Evolutionary conservation across 2,888 invertebrate species (phyloP), one percentile per base, ranked within the genome.

Genomic region (Agrochola lychnidis): DNA sequence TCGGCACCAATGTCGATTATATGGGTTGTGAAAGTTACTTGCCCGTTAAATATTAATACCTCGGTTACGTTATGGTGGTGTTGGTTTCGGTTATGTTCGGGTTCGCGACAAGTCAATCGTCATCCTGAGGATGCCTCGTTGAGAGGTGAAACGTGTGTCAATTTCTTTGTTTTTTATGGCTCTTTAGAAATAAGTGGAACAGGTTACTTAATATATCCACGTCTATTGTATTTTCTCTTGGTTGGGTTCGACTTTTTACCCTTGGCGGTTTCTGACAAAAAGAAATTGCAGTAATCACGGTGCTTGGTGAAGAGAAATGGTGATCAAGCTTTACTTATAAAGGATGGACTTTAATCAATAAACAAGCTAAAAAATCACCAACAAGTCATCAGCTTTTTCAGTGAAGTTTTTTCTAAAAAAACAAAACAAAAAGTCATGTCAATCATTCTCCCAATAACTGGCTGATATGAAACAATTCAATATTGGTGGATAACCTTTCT

Each of bases 381-480:
- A 25, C 12, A 30, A 16, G 9, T 25, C 4, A 25, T 10, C 0
- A 42, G n/a, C 19, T 4, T 19, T 30, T 36, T 9, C 12, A 19
- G 7, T 16, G 0, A 36, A 19, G 3, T 16, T 66, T 45, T 45
- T 22, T 25, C 12, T n/a, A 67, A 67, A 59, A 42, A 78, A 57
- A 36, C 19, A 56, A 62, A 67, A 25, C 36, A 63, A 68, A 57
- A 73, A 40, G 12, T 68, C 64, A 70, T 78, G 83, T 80, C 82
- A 75, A 82, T 87, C 81, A 77, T 61, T 57, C 69, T 61, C 61
- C 48, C 82, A 76, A 81, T 79, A 87, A 81, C 82, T 45, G 40
- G 16, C 59, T 68, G 75, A 81, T 82, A 77, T 73, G 83, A 82
- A 88, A 84, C 76, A 88, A 85, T 79, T 80, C 77, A 82, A 87